Evolutionary conservation across 92 coral and sea anemone genomes (phyloP), one percentile per base, ranked within the genome.

Genomic region (Bergia sp.): DNA sequence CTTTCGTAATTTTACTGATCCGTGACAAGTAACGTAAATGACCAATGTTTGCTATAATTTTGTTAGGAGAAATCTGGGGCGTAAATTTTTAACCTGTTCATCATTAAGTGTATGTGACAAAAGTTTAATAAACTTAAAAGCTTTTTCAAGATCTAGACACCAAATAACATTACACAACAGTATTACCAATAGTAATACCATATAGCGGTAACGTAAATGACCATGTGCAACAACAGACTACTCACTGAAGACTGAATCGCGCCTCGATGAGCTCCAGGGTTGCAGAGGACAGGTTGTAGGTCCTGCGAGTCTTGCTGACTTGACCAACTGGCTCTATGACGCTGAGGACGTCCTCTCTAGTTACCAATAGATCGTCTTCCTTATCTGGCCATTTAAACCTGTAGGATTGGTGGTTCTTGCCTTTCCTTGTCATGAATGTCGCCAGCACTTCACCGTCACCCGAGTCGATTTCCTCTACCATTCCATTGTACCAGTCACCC

Each of bases 261-360:
- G 65, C 55, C 86, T 67, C 86, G 79, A 90, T 90, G 64, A 90
- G 89, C 82, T 90, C 92, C 65, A 90, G 58, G 43, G 86, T 78
- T 72, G 91, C 91, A 66, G 81, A 71, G n/a, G 91, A 8, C 43
- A 88, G 42, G 16, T 41, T 80, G 83, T 84, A 90, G 86, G 89
- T 23, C 80, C 81, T 85, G 38, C 89, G 85, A 3, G 81, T 84
- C 79, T 85, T 81, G 87, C 76, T 66, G 78, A 42, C 80, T 47
- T 84, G 92, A 38, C 57, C 72, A 21, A 81, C 86, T 76, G 91
- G 91, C 49, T 88, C 91, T 57, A 81, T 88, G 82, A 89, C 80
- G 88, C 88, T 73, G 23, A 89, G 88, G 23, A 89, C 43, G 85
- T 73, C 82, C 2, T 72, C 73, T 73, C 91, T 89, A 9, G 81